Conservation (phyloP, 2,113 vertebrate genomes). For the Osmerus mordax region DNA sequence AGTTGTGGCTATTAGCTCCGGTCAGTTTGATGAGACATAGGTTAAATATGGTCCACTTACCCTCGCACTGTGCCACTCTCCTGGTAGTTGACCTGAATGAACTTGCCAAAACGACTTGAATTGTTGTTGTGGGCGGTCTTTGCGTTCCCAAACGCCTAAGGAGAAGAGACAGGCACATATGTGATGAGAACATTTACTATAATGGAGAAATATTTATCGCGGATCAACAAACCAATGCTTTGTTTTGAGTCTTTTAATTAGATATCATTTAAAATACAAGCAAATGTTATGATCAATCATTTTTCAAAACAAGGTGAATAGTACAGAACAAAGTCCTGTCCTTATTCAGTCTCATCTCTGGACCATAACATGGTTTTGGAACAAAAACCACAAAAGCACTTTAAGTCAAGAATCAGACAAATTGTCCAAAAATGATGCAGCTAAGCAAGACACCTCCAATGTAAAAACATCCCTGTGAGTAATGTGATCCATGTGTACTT, state of each 20-base stretch:
- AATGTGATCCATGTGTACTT: constrained; percentile 61
- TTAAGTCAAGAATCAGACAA: constrained; percentile 49
- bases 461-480: constrained; percentile 47
- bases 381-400: constrained; percentile 19
- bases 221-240: no score
- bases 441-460: constrained; percentile 28
- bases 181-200: constrained; percentile 8
- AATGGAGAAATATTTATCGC: background rate
- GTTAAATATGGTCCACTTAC: constrained; percentile 68
- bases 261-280: no score
- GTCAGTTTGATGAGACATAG: background rate
- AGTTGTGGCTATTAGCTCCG: background rate
- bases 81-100: constrained; percentile 99
- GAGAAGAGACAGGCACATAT: constrained; percentile 49
- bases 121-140: constrained; percentile 99
- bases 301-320: no score
- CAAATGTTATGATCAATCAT: no score
- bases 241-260: no score
- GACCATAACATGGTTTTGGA: constrained; percentile 41
- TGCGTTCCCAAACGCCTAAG: constrained; percentile 96
- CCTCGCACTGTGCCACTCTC: constrained; percentile 96
- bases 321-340: no score
- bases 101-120: constrained; percentile 98
- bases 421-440: constrained; percentile 43
- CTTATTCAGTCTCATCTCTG: background rate